These are phyloP conservation scores for Lampris incognitus DNA, from an alignment of 2,113 vertebrate genomes.

Conservation along the genomic window DNA sequence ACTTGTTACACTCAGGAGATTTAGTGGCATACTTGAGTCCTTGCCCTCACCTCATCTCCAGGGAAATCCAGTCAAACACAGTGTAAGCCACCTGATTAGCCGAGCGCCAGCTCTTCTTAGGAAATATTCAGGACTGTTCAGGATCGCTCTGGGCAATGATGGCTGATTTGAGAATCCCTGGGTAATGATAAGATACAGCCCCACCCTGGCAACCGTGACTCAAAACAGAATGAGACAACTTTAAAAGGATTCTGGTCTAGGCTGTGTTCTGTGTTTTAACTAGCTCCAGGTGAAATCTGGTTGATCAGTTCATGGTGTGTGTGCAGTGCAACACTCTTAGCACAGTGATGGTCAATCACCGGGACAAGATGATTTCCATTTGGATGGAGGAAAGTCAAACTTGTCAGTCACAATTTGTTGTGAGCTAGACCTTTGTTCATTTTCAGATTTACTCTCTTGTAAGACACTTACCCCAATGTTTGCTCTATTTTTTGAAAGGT, in stretches of 20 bases:
- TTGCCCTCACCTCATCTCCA: slow-evolving; percentile 56
- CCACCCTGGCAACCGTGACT: slow-evolving; percentile 61
- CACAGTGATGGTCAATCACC: slow-evolving; percentile 18
- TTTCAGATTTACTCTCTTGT: slow-evolving; percentile 10
- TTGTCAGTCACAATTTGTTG: not conserved
- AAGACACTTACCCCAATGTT: not conserved
- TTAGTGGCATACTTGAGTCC: slow-evolving; percentile 69
- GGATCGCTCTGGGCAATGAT: slow-evolving; percentile 23
- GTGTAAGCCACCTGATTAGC: slow-evolving; percentile 53
- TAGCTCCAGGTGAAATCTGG: slow-evolving; percentile 55
- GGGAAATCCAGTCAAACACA: slow-evolving; percentile 48
- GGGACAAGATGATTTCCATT: slow-evolving; percentile 11
- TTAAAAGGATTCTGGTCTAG: slow-evolving; percentile 29
- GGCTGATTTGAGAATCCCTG: slow-evolving; percentile 6
- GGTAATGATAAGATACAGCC: slow-evolving; percentile 40
- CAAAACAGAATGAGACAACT: slow-evolving; percentile 57
- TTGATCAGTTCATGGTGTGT: slow-evolving; percentile 24
- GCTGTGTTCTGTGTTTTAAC: slow-evolving; percentile 32
- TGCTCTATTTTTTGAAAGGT: slow-evolving; percentile 16
- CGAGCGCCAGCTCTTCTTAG: slow-evolving; percentile 26
- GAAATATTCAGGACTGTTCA: slow-evolving; percentile 30
- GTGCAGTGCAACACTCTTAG: not conserved
- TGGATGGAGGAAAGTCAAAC: not conserved
- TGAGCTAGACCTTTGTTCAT: not conserved
- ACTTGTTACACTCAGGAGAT: slow-evolving; percentile 67